phyloP scores from a whole-genome alignment of 2,797 vertebrate species.

The Cirrhinus molitorella region DNA sequence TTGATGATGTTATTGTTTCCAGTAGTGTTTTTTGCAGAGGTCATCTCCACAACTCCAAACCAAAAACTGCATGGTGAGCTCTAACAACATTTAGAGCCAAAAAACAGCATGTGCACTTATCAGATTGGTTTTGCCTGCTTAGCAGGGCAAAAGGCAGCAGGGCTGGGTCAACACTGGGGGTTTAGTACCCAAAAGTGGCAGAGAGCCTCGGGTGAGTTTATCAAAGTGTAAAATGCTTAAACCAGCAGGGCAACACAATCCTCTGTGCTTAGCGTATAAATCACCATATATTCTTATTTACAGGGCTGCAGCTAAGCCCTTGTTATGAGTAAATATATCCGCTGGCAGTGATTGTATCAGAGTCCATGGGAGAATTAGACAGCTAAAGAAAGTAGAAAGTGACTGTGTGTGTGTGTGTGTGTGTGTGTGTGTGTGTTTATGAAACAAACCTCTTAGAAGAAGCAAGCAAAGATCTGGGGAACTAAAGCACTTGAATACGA shows the following conservation, averaged over 20 bases:
- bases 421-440: no score
- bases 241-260: slow-evolving; percentile 79
- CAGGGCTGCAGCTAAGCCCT: slow-evolving; percentile 74
- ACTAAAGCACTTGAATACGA: slow-evolving; percentile 79
- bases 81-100: slow-evolving; percentile 6
- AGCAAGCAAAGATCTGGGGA: slow-evolving; percentile 75
- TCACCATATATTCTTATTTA: slow-evolving; percentile 83
- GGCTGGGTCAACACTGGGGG: slow-evolving; percentile 54
- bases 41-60: neutral
- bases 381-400: slow-evolving; percentile 63
- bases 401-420: slow-evolving; percentile 51
- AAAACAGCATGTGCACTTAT: slow-evolving; percentile 22
- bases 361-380: slow-evolving; percentile 75
- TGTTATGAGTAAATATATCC: slow-evolving; percentile 84
- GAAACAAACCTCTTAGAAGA: slow-evolving; percentile 40
- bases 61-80: neutral
- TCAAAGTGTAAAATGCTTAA: slow-evolving; percentile 82
- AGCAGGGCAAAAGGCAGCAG: slow-evolving; percentile 57
- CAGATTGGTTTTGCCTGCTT: slow-evolving; percentile 60
- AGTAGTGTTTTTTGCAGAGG: neutral
- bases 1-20: neutral
- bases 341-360: slow-evolving; percentile 74
- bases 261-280: slow-evolving; percentile 80
- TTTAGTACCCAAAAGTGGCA: slow-evolving; percentile 59
- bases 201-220: slow-evolving; percentile 71